Base-by-base conservation (phyloP, 2,888 invertebrate genomes). In the Tenthredo distinguenda region DNA sequence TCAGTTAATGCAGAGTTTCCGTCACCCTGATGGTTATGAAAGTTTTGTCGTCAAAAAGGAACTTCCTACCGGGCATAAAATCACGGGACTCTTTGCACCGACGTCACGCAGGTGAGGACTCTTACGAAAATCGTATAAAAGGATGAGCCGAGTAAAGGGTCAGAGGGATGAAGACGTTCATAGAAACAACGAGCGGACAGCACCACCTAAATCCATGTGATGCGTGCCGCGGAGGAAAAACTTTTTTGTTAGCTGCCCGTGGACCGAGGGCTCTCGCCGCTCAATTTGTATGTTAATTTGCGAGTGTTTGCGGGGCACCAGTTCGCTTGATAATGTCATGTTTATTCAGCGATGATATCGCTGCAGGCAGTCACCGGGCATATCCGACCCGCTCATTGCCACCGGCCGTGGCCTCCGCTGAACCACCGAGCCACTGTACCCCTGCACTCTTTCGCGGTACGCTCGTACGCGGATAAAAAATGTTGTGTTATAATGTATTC, bases 281-380 rank as follows among this genome's bases (percentile, higher is more conserved):
- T 93, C 93, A 93, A 93, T 93, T 93, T 93, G 93, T 93, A 93
- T 93, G 93, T 93, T 93, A 93, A 93, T 93, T 92, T 90, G 90
- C 90, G 90, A 92, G 91, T 91, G 92, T 92, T 93, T 91, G 91
- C 91, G 90, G 91, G 91, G 89, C 92, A 91, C 91, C 91, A 91
- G 92, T 92, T 90, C 92, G 92, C 92, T 93, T 93, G 93, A 93
- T 93, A 93, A 93, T 93, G 93, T 93, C 92, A 93, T 93, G 93
- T 93, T 93, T 93, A 93, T 93, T 93, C 93, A 93, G 92, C 91
- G 92, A 92, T 92, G 91, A 92, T 93, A 93, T 92, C 91, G 92
- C 92, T 88, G 90, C 83, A 68, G 83, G 83, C 83, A 50, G 71
- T 83, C 83, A 83, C 83, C 71, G 82, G 86, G 86, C 81, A 81